Evolutionary conservation across 2,113 vertebrate species (phyloP).

Genomic region (Malurus cyaneus): DNA sequence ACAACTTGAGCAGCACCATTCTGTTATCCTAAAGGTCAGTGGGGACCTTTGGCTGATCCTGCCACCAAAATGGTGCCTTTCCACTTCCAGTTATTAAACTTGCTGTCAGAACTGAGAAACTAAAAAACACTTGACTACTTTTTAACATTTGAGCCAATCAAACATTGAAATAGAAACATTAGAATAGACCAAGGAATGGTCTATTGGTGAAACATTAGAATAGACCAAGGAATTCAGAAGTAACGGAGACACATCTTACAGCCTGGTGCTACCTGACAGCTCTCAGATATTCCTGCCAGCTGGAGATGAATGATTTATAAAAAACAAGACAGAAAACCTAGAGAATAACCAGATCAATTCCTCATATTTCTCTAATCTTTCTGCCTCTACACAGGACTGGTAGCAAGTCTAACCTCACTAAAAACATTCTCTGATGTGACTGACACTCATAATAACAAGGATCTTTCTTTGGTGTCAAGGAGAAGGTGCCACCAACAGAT

Average conservation of each 20-base stretch:
- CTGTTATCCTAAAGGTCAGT: neutral
- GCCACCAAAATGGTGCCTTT: neutral
- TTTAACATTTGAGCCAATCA: neutral
- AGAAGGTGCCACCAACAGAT: neutral
- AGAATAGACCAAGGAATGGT: neutral
- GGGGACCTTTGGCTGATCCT: neutral
- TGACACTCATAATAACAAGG: rapidly evolving
- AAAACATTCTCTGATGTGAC: neutral
- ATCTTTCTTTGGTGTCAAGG: no score
- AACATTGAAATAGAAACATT: no score
- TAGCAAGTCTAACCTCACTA: neutral
- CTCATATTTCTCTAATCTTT: neutral
- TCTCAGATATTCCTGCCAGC: neutral
- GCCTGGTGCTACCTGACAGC: neutral
- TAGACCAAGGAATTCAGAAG: neutral
- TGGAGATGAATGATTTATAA: neutral
- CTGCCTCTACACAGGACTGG: neutral
- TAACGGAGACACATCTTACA: neutral
- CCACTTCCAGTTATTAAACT: neutral
- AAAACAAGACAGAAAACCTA: neutral
- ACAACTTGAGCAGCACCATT: rapidly evolving
- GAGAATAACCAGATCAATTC: neutral
- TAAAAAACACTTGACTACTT: neutral
- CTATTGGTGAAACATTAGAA: neutral
- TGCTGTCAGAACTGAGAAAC: neutral